These are phyloP conservation scores for Pediacus dermestoides DNA, from an alignment of 2,888 invertebrate species.

Conservation along the genomic window DNA sequence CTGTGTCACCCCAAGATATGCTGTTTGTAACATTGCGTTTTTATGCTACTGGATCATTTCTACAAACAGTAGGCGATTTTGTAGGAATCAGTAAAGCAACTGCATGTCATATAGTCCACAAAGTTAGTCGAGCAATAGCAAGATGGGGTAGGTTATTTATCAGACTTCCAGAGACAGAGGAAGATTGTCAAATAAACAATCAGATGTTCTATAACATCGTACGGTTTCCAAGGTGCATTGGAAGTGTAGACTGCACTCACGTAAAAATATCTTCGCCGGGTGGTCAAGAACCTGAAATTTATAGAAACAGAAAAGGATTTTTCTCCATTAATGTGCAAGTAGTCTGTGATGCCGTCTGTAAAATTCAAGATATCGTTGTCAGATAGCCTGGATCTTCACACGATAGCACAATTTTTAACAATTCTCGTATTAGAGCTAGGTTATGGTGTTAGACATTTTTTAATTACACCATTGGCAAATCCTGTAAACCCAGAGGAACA, in stretches of 20 bases:
- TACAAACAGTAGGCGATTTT: slow-evolving; percentile 20
- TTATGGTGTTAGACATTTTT: slow-evolving; percentile 5
- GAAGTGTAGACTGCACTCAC: slow-evolving; percentile 12
- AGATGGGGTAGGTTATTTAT: background rate
- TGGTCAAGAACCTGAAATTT: slow-evolving; percentile 10
- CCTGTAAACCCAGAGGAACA: slow-evolving; percentile 17
- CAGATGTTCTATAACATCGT: slow-evolving; percentile 7
- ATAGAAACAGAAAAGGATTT: slow-evolving; percentile 7
- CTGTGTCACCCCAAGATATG: slow-evolving; percentile 10
- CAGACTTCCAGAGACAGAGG: slow-evolving; percentile 1
- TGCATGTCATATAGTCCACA: slow-evolving; percentile 13
- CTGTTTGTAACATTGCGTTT: slow-evolving; percentile 16
- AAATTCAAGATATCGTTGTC: slow-evolving; percentile 9
- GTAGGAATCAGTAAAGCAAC: slow-evolving; percentile 17
- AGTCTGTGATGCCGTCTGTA: slow-evolving; percentile 4
- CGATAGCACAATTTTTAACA: slow-evolving; percentile 9
- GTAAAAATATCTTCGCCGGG: slow-evolving; percentile 10
- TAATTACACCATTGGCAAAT: slow-evolving; percentile 24
- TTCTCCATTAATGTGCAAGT: slow-evolving; percentile 11
- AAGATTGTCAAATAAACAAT: slow-evolving; percentile 1
- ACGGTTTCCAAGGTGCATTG: slow-evolving; percentile 11
- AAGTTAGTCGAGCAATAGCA: slow-evolving; percentile 10
- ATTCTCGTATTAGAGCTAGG: slow-evolving; percentile 7
- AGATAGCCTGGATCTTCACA: slow-evolving; percentile 12
- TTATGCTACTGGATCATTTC: too few relatives aligned